These are phyloP conservation scores for Oryctolagus cuniculus DNA, from an alignment of 2,113 vertebrate species.

Conservation along the genomic window DNA sequence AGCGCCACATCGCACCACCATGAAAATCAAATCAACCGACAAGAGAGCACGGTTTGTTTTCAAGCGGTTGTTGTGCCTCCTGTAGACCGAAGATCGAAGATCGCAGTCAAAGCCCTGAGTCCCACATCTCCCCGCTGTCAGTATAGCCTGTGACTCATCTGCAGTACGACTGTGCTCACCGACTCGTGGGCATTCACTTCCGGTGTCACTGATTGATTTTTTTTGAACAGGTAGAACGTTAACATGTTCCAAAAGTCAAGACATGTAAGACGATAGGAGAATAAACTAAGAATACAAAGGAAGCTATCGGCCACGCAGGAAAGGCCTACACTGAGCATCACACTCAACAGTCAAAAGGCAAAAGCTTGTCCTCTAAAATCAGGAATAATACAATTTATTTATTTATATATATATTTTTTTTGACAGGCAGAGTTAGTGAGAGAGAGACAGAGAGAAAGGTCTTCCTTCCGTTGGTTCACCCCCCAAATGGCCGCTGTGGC, in stretches of 20 bases:
- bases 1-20: not conserved
- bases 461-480: too few species aligned
- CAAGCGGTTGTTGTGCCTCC: not conserved
- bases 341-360: not conserved
- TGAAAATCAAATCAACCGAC: not conserved
- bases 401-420: too few species aligned
- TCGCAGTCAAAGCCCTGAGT: not conserved
- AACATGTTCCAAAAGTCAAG: not conserved
- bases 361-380: not conserved
- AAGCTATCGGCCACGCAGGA: not conserved
- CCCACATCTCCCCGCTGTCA: not conserved
- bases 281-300: not conserved
- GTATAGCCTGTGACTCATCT: not conserved
- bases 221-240: not conserved
- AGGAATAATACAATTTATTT: not conserved
- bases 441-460: too few species aligned
- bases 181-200: not conserved
- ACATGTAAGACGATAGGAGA: not conserved
- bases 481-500: too few species aligned
- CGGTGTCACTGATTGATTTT: not conserved
- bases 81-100: not conserved
- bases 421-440: too few species aligned
- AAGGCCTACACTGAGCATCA: not conserved
- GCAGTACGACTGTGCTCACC: not conserved
- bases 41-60: not conserved